Evolutionary conservation across 2,888 invertebrate genomes (phyloP), one percentile per base, ranked within the genome.

Genomic region (Ligdia adustata): DNA sequence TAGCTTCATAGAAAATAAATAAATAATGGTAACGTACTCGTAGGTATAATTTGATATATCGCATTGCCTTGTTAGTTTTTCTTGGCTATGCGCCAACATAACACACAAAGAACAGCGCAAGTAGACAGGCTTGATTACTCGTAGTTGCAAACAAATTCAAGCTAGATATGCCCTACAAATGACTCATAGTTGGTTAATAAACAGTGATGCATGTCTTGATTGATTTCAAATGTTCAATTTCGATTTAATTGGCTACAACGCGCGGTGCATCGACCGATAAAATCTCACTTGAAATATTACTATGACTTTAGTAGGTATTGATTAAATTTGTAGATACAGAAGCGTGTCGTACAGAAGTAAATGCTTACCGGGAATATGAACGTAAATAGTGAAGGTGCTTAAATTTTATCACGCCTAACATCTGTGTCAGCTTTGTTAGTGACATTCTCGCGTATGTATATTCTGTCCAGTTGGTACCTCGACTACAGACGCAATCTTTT

Each of bases 401-500:
- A 49, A 24, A 43, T 15, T 40, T 43, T 43, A 40, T 50, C 42
- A 6, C 3, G 11, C 9, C 16, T 26, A 33, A 28, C 29, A 55
- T 33, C 34, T 37, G 39, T 48, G 41, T 48, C 44, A 47, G 46
- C 35, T 35, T 52, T 39, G 18, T 47, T 32, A 37, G 47, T 35
- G 48, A 40, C 39, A 31, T 38, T 45, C 28, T 34, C 33, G 26
- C 13, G 22, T 43, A 9, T 33, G 32, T 27, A 28, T 28, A 44
- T 43, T 38, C 27, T 37, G 35, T 33, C 31, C 47, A 39, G 55
- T 48, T 57, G 56, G 57, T 58, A 49, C 61, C 9, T 29, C 29
- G 20, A 34, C 6, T 9, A 9, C 9, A 12, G 42, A 37, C 52
- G 29, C 59, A 59, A 57, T 28, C 62, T 64, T 66, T 73, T 70